Conservation (phyloP, 2,888 invertebrate species). For the Reticulitermes lucifugus region DNA sequence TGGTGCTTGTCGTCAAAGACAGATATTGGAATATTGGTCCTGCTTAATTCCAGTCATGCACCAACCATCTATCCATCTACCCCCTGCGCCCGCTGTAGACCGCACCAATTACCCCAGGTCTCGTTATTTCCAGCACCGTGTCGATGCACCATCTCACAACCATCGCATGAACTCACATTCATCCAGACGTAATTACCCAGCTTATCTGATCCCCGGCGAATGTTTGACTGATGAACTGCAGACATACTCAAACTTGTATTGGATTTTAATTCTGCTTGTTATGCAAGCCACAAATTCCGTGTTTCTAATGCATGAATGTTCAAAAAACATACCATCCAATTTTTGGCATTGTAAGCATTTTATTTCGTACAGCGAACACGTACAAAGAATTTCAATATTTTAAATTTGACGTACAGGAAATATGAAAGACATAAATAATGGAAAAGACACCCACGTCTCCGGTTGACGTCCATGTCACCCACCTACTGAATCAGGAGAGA, state of each 20-base stretch:
- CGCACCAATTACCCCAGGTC: not conserved
- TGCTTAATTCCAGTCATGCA: slow-evolving; percentile 32
- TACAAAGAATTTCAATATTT: not conserved
- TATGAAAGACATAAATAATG: slow-evolving; percentile 6
- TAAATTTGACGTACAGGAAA: slow-evolving; percentile 1
- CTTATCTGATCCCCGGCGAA: not conserved
- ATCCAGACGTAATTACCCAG: slow-evolving; percentile 12
- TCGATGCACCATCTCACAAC: not conserved
- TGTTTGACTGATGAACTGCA: slow-evolving; percentile 2
- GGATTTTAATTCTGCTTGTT: not conserved
- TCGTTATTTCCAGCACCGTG: not conserved
- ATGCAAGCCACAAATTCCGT: not conserved
- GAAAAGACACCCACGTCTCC: not conserved
- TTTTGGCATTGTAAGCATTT: not conserved
- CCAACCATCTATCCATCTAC: not conserved
- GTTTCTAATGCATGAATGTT: not conserved
- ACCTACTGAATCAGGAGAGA: not conserved
- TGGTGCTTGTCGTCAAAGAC: not conserved
- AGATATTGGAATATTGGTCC: slow-evolving; percentile 25
- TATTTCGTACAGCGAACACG: slow-evolving; percentile 2
- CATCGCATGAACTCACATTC: slow-evolving; percentile 21
- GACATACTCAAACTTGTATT: slow-evolving; percentile 19
- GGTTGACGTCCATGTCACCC: not conserved
- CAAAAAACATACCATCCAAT: not conserved
- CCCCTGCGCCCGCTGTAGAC: not conserved